Evolutionary conservation across 2,888 invertebrate species (phyloP).

Genomic region (Oxystoma pomonae): DNA sequence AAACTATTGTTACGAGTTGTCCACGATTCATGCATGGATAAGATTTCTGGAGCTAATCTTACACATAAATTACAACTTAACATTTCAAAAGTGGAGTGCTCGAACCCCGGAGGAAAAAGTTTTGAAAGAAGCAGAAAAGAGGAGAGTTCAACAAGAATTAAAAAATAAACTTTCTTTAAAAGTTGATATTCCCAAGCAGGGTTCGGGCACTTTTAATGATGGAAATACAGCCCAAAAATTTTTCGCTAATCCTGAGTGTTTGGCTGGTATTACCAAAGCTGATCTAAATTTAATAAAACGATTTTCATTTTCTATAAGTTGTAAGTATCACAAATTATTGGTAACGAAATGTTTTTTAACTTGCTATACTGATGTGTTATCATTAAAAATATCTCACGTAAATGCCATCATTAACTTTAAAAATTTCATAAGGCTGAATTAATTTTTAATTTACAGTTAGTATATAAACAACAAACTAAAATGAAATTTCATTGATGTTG

Average conservation of each 20-base stretch:
- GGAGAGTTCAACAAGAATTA: background rate
- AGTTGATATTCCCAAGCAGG: background rate
- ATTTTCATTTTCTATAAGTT: background rate
- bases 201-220: background rate
- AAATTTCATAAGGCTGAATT: no score
- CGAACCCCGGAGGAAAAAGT: background rate
- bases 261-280: background rate
- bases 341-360: background rate
- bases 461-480: no score
- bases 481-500: no score
- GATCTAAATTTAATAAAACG: background rate
- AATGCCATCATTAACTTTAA: no score
- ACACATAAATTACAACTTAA: background rate
- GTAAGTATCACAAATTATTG: background rate
- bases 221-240: background rate
- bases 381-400: no score
- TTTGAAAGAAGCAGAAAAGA: background rate
- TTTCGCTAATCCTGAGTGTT: background rate
- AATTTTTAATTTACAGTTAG: no score
- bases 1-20: background rate
- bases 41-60: background rate
- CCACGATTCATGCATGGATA: background rate
- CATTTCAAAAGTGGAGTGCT: background rate
- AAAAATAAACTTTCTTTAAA: background rate
- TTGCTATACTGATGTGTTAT: background rate